Base-by-base conservation (phyloP, 2,888 invertebrate genomes). In the Argyra leucocephala region DNA sequence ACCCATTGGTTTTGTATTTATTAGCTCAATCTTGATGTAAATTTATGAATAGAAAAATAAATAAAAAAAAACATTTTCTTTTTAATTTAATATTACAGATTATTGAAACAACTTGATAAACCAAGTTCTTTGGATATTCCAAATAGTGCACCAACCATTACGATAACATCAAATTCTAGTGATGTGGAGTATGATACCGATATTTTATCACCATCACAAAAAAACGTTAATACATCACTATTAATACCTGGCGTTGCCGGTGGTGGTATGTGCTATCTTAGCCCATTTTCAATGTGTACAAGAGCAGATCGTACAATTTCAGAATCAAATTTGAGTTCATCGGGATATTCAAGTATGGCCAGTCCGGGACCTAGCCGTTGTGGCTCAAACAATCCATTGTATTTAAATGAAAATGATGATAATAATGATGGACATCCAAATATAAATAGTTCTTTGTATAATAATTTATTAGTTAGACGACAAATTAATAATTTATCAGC, bases 261-360 rank as follows among this genome's bases (percentile, higher is more conserved):
- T 18, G 75, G 78, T 18, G 82, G 83, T 59, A 88, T 90, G 87
- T 86, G 87, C 71, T 90, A 90, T 74, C 78, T 91, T 21, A 89
- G 89, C 76, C 91, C 91, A 0, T 90, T 90, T 76, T 86, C 88
- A 1, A 88, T 89, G 83, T 85, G 86, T 61, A 83, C 84, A 1
- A 81, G 88, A 69, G 86, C 86, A 18, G 89, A 89, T 73, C 83
- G 90, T 70, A 89, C 88, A 2, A 88, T 89, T 18, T 91, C 91
- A 0, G 90, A 91, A 79, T 90, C 90, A 2, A 91, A 91, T 76
- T 81, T 91, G 58, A 90, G 90, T 69, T 90, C 91, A 10, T 91
- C 90, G 0, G 91, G 91, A 10, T 91, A 91, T 76, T 90, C 90
- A 69, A 91, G 90, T 3, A 90, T 91, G 88, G 90, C 91, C 0